Evolutionary conservation across 1,140 invertebrate genomes (phyloP), one percentile per base, ranked within the genome.

Genomic region (Brachystomella parvula): DNA sequence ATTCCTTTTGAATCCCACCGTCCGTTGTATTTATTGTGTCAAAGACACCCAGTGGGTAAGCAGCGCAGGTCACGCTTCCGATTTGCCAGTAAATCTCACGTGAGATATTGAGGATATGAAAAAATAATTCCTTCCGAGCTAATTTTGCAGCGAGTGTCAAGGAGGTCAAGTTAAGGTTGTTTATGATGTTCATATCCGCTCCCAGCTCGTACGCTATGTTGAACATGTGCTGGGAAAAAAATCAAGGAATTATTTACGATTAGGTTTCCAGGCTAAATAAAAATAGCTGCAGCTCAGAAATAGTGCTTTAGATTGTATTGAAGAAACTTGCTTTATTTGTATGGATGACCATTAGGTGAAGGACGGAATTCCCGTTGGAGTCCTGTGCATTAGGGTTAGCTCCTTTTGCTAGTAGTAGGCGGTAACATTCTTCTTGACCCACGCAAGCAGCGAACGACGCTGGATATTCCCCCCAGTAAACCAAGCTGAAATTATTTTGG

Each of bases 391-490:
- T 87, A 0, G 94, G 92, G 81, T 98, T 86, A 0, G 94, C 95
- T n/a, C 92, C 92, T 78, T 91, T 87, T 0, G 94, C 92, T 44
- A 97, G 77, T 63, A 98, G 90, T 69, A 99, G 81, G 9, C 96
- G 83, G 73, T 96, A 97, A 77, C 94, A 96, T 77, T 99, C 96
- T 76, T 97, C 94, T 80, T 98, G 96, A 1, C 91, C 91, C 0
- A 98, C 81, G 77, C 95, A 98, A 0, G 95, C 95, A 1, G 96
- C 94, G 80, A 99, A 98, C 60, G 87, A 87, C 17, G 98, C 78
- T 0, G 96, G 94, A 81, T 97, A 98, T 79, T 98, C 95, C 33
- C 96, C 96, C 90, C 94, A 98, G 78, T 98, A 98, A 0, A 96
- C 93, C 78, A 96, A 94, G 6, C 90, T 92, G 74, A 21, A 71